phyloP scores from a whole-genome alignment of 2,888 invertebrate genomes.

The Rambutsinella grinnellia region DNA sequence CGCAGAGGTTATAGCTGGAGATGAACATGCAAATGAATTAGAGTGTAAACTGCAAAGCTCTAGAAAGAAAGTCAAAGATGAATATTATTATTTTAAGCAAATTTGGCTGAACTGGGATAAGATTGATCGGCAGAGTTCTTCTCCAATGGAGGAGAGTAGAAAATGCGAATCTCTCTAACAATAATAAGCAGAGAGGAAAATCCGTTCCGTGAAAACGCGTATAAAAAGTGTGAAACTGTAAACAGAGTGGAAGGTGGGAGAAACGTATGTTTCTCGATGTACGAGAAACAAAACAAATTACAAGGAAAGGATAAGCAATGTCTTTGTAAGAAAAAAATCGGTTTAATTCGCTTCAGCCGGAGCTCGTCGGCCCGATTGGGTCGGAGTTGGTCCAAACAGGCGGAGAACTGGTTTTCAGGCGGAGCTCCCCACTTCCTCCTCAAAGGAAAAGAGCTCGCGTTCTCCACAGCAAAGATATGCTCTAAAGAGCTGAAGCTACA shows the following conservation, averaged over 20 bases:
- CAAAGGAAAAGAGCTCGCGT: conserved; percentile 19
- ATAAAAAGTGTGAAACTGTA: conserved; percentile 44
- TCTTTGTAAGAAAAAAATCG: conserved; percentile 62
- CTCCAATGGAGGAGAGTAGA: no score
- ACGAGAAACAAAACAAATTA: conserved; percentile 15
- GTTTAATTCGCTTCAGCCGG: conserved; percentile 62
- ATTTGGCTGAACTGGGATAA: no score
- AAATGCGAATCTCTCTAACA: no score
- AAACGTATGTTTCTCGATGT: conserved; percentile 37
- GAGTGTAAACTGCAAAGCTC: no score
- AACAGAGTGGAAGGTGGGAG: conserved; percentile 40
- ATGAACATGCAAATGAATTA: no score
- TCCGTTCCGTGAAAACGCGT: conserved; percentile 25
- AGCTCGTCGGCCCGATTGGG: conserved; percentile 64
- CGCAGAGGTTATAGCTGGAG: no score
- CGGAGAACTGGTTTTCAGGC: conserved; percentile 66
- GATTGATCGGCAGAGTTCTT: no score
- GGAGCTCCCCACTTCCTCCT: conserved; percentile 54
- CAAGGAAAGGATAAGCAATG: conserved; percentile 46
- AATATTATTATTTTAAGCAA: no score
- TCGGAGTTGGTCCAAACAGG: conserved; percentile 66
- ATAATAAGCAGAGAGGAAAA: conserved; percentile 20
- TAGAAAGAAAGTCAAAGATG: no score
- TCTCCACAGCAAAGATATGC: no score
- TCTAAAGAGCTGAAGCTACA: no score